phyloP scores from a whole-genome alignment of 2,888 invertebrate genomes.

The Halocaridina rubra region DNA sequence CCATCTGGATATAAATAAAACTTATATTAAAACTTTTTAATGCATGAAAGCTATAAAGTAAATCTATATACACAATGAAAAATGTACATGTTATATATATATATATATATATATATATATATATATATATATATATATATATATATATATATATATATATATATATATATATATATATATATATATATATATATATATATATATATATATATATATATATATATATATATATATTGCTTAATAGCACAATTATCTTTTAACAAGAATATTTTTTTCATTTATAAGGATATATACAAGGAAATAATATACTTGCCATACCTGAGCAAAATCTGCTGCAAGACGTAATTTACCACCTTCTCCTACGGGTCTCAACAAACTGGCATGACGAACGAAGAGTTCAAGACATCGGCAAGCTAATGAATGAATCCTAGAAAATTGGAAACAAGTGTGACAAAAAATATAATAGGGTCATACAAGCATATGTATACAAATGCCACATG shows the following conservation, averaged over 20 bases:
- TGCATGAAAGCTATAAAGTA: not conserved
- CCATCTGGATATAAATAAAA: slow-evolving; percentile 67
- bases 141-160: slow-evolving; percentile 14
- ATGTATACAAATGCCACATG: not conserved
- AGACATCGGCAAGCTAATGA: slow-evolving; percentile 80
- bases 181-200: not conserved
- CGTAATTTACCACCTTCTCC: slow-evolving; percentile 83
- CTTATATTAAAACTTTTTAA: not conserved
- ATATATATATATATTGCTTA: not conserved
- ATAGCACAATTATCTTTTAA: not conserved
- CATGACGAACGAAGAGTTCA: slow-evolving; percentile 87
- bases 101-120: not conserved
- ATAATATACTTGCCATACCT: too few species aligned
- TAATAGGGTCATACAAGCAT: too few species aligned
- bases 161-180: slow-evolving; percentile 21
- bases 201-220: not conserved
- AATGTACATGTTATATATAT: not conserved
- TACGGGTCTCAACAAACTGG: slow-evolving; percentile 84
- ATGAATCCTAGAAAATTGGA: slow-evolving; percentile 38
- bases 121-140: slow-evolving; percentile 16
- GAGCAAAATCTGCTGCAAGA: slow-evolving; percentile 78
- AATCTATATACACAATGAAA: not conserved
- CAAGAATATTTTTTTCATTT: too few species aligned
- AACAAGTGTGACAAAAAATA: too few species aligned
- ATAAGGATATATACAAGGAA: too few species aligned